Evolutionary conservation across 2,797 vertebrate species (phyloP).

Genomic region (Sebastes baramenuke): DNA sequence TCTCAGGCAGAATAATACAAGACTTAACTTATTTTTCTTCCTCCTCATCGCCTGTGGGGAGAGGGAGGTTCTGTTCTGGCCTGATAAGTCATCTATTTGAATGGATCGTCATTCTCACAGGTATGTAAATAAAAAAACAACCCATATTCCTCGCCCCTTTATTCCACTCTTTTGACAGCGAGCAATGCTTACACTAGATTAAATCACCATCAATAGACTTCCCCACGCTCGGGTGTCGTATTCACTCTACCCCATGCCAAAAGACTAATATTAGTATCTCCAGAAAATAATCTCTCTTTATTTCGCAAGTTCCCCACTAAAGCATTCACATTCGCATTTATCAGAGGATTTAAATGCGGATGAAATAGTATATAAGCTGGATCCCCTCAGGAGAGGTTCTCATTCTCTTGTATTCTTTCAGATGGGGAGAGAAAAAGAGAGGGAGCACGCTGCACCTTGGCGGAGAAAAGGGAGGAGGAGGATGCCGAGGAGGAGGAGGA

Average conservation of each 20-base stretch:
- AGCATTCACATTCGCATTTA: slow-evolving; percentile 82
- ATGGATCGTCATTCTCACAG: slow-evolving; percentile 76
- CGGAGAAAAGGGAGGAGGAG: slow-evolving; percentile 80
- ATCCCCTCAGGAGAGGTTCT: slow-evolving; percentile 86
- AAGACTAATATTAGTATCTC: slow-evolving; percentile 88
- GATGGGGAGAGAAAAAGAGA: slow-evolving; percentile 73
- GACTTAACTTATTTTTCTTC: slow-evolving; percentile 75
- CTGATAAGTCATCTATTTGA: slow-evolving; percentile 82
- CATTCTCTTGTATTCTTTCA: slow-evolving; percentile 82
- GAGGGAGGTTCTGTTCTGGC: slow-evolving; percentile 75
- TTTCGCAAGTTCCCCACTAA: slow-evolving; percentile 81
- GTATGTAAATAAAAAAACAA: slow-evolving; percentile 77
- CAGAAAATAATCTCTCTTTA: slow-evolving; percentile 86
- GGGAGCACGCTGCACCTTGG: slow-evolving; percentile 83
- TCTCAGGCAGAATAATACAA: slow-evolving; percentile 55
- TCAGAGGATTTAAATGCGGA: slow-evolving; percentile 88
- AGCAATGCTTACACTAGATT: slow-evolving; percentile 79
- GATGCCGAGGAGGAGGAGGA: slow-evolving; percentile 84
- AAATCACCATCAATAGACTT: slow-evolving; percentile 81
- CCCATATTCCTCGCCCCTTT: slow-evolving; percentile 65
- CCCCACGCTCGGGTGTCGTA: slow-evolving; percentile 77
- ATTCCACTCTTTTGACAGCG: slow-evolving; percentile 72
- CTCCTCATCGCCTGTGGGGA: slow-evolving; percentile 67
- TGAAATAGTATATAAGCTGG: slow-evolving; percentile 87
- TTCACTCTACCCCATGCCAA: slow-evolving; percentile 79